A percentile compares a stretch with the other conserved stretches of the same genome.
Evolutionary conservation across 2,113 vertebrate species (phyloP).

Genomic region (Toxotes jaculatrix): DNA sequence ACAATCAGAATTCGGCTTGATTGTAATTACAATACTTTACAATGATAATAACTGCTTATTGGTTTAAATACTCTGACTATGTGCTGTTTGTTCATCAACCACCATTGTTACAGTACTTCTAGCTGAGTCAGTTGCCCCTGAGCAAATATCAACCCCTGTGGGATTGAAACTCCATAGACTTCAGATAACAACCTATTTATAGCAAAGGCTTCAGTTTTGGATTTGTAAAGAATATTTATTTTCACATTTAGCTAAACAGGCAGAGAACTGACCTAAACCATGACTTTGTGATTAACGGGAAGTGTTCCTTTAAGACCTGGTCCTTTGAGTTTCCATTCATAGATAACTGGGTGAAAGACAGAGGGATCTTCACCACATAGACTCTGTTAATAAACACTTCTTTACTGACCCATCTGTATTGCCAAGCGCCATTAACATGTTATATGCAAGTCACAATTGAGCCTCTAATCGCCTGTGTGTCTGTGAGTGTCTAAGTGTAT

Average conservation of each 20-base stretch:
- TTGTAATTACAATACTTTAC: conserved; percentile 21
- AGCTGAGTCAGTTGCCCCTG: neutral
- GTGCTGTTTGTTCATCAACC: neutral
- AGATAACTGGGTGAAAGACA: neutral
- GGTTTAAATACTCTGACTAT: neutral
- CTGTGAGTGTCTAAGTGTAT: conserved; percentile 9
- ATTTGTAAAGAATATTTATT: neutral
- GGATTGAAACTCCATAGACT: neutral
- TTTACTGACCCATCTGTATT: neutral
- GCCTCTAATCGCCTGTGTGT: conserved; percentile 43
- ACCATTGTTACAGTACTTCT: neutral
- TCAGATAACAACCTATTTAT: neutral
- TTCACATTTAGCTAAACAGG: neutral
- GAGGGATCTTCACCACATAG: neutral
- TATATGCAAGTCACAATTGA: conserved; percentile 23
- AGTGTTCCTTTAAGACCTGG: neutral
- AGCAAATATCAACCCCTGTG: neutral
- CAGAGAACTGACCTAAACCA: neutral
- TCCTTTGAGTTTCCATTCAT: neutral
- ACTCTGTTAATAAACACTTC: neutral
- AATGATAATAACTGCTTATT: conserved; percentile 12
- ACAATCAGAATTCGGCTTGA: conserved; percentile 32
- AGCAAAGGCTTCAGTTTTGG: neutral
- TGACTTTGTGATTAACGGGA: neutral
- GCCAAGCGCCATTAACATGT: conserved; percentile 42